These are phyloP conservation scores for Xylota segnis DNA, from an alignment of 2,888 invertebrate genomes.

Conservation along the genomic window DNA sequence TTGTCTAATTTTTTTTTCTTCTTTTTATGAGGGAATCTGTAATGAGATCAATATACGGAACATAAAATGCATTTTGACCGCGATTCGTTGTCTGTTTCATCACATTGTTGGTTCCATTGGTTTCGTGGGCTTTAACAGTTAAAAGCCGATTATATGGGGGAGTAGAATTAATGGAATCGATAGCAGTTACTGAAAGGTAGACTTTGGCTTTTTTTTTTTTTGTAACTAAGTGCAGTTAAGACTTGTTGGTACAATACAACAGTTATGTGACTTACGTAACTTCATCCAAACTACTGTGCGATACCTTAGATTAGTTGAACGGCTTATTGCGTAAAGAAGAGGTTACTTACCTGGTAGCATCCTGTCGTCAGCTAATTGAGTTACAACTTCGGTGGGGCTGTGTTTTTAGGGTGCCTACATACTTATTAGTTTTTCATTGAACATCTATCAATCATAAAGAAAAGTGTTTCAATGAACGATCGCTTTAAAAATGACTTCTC, in stretches of 20 bases:
- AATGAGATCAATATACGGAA: constrained; percentile 39
- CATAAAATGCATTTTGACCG: constrained; percentile 38
- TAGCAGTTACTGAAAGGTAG: not conserved
- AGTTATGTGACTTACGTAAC: not conserved
- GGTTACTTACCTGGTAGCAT: not conserved
- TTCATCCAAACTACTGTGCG: not conserved
- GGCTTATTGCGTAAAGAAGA: not conserved
- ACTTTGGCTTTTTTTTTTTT: not conserved
- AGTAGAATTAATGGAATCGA: not conserved
- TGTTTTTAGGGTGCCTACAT: no score
- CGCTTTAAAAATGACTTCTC: no score
- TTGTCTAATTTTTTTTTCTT: not conserved
- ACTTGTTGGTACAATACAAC: not conserved
- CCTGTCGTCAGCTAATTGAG: not conserved
- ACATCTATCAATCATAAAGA: no score
- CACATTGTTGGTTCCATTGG: constrained; percentile 5
- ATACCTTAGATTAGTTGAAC: not conserved
- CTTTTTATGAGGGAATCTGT: constrained; percentile 7
- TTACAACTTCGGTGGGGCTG: not conserved
- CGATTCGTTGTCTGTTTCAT: constrained; percentile 31
- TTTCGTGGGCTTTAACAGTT: constrained; percentile 1
- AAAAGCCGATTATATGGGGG: constrained; percentile 22
- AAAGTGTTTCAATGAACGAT: no score
- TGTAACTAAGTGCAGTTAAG: not conserved
- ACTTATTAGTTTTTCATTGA: no score